Evolutionary conservation across 2,888 invertebrate species (phyloP).

Genomic region (Eupeodes latifasciatus): DNA sequence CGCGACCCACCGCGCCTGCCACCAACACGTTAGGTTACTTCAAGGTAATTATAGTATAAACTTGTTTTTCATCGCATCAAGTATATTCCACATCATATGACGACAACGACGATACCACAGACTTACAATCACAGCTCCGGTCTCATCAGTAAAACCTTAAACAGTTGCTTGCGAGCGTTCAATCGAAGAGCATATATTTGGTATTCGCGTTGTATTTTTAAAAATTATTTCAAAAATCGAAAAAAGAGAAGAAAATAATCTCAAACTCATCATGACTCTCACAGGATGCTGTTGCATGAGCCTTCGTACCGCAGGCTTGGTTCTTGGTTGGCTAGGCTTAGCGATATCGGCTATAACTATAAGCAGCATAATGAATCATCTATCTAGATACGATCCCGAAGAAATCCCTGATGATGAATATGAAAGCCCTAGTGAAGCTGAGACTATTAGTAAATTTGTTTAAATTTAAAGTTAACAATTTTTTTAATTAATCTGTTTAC

Average conservation of each 20-base stretch:
- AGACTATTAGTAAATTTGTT: not conserved
- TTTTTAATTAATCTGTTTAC: not conserved
- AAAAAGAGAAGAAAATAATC: not conserved
- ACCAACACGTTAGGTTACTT: too few relatives aligned
- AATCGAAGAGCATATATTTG: not conserved
- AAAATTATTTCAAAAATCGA: not conserved
- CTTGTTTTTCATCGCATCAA: too few relatives aligned
- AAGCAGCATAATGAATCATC: not conserved
- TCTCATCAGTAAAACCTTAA: not conserved
- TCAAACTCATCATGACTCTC: not conserved
- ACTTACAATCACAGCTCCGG: too few relatives aligned
- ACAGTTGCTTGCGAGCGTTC: conserved; percentile 9
- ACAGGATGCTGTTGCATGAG: conserved; percentile 26
- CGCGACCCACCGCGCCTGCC: too few relatives aligned
- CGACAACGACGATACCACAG: too few relatives aligned
- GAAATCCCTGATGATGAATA: not conserved
- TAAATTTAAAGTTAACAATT: not conserved
- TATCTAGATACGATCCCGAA: not conserved
- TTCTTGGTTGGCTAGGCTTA: conserved; percentile 9
- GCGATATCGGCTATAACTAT: not conserved
- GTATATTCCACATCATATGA: too few relatives aligned
- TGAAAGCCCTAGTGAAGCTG: not conserved
- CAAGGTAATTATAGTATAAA: too few relatives aligned
- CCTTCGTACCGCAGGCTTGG: conserved; percentile 9
- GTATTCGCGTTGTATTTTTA: not conserved